Evolutionary conservation across 2,113 vertebrate genomes (phyloP).

Genomic region (Progne subis): DNA sequence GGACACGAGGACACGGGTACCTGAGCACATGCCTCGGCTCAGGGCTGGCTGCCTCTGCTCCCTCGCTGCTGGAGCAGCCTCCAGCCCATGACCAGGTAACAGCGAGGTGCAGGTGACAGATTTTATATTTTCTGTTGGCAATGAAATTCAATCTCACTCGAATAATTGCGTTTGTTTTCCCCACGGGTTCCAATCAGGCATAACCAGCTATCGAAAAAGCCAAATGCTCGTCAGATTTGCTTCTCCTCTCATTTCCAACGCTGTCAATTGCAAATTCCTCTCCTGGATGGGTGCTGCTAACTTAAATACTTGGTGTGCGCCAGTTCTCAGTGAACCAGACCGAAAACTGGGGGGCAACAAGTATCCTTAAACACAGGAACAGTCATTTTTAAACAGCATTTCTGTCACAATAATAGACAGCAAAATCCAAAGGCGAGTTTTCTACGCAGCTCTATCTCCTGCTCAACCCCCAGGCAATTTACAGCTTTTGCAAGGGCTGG

Average conservation of each 20-base stretch:
- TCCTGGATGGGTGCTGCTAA: neutral
- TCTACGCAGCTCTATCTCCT: neutral
- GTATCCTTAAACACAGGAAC: fast-evolving
- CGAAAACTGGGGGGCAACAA: neutral
- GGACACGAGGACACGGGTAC: neutral
- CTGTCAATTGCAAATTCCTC: neutral
- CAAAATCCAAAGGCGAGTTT: fast-evolving
- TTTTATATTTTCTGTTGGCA: conserved; percentile 1
- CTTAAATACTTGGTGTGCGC: neutral
- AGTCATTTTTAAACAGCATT: neutral
- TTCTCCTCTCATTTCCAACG: conserved; percentile 15
- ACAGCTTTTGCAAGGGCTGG: neutral
- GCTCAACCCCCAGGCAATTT: neutral
- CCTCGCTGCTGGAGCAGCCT: neutral
- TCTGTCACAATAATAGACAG: neutral
- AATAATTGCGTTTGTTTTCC: conserved; percentile 60
- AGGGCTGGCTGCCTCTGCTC: neutral
- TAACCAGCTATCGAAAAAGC: neutral
- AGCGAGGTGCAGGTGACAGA: neutral
- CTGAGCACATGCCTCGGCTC: fast-evolving
- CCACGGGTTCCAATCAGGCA: conserved; percentile 30
- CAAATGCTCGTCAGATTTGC: conserved; percentile 39
- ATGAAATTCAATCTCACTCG: conserved; percentile 35
- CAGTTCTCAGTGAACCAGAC: neutral
- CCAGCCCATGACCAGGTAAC: fast-evolving